Conservation (phyloP, 1,140 invertebrate species). For the Oryzaephilus surinamensis region DNA sequence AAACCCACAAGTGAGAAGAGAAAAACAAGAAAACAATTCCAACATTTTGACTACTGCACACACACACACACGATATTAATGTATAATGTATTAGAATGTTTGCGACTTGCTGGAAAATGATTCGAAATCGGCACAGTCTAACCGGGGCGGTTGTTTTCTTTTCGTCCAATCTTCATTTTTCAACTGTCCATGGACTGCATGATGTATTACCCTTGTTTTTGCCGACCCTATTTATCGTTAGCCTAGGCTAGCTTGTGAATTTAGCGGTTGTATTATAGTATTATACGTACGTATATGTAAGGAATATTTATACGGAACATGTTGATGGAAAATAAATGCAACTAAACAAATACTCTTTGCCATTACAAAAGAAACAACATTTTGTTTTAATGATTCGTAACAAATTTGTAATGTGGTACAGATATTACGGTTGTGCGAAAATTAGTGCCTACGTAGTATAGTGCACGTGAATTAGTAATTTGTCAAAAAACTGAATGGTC, state of each 20-base stretch:
- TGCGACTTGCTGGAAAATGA: not conserved
- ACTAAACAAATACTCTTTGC: too few relatives aligned
- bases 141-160: not conserved
- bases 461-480: too few relatives aligned
- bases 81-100: not conserved
- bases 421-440: too few relatives aligned
- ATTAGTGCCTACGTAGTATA: too few relatives aligned
- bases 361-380: constrained; percentile 4
- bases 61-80: too few relatives aligned
- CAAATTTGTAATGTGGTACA: constrained; percentile 8
- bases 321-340: too few relatives aligned
- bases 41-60: constrained; percentile 9
- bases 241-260: too few relatives aligned
- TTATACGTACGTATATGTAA: too few relatives aligned
- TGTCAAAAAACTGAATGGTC: too few relatives aligned
- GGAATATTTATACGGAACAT: too few relatives aligned
- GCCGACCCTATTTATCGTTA: constrained; percentile 2
- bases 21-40: too few relatives aligned
- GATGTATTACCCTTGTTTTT: constrained; percentile 9
- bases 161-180: constrained; percentile 5
- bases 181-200: constrained; percentile 3
- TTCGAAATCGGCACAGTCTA: not conserved
- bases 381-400: constrained; percentile 7
- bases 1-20: constrained; percentile 1
- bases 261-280: too few relatives aligned